phyloP scores from a whole-genome alignment of 2,113 vertebrate species.

The Anseranas semipalmata region DNA sequence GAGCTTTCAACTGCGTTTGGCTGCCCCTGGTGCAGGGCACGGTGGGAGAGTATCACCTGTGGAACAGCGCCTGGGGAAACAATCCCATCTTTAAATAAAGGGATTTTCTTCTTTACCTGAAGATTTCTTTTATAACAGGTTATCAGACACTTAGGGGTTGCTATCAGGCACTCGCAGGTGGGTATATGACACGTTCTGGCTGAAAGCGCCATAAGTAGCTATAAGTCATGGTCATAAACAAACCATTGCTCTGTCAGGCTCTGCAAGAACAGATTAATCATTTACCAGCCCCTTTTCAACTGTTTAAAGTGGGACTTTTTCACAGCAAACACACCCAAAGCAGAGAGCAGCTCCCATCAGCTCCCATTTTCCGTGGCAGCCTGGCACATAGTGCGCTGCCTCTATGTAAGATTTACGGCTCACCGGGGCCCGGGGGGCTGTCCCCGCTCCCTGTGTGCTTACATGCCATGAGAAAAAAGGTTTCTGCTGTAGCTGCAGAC shows the following conservation, averaged over 20 bases:
- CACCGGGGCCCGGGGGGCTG: neutral
- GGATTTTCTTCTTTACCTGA: neutral
- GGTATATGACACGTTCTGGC: neutral
- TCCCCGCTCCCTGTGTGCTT: neutral
- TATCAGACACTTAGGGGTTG: neutral
- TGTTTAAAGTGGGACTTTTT: neutral
- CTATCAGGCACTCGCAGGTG: neutral
- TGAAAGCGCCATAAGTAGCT: neutral
- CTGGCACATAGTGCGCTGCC: neutral
- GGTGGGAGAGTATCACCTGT: neutral
- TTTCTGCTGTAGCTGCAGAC: neutral
- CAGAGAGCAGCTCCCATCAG: neutral
- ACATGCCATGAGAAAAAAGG: neutral
- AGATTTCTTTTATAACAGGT: neutral
- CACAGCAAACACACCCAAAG: neutral
- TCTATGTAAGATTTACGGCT: neutral
- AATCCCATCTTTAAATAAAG: neutral
- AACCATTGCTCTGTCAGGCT: neutral
- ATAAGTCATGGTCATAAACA: neutral
- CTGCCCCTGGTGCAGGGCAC: neutral
- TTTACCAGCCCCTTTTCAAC: neutral
- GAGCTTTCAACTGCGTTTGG: neutral
- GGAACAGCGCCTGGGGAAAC: neutral
- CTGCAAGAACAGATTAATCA: slow-evolving; percentile 20
- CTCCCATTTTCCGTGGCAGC: neutral